These are phyloP conservation scores for Calcarius lapponicus DNA, from an alignment of 2,797 vertebrate species.

Conservation along the genomic window DNA sequence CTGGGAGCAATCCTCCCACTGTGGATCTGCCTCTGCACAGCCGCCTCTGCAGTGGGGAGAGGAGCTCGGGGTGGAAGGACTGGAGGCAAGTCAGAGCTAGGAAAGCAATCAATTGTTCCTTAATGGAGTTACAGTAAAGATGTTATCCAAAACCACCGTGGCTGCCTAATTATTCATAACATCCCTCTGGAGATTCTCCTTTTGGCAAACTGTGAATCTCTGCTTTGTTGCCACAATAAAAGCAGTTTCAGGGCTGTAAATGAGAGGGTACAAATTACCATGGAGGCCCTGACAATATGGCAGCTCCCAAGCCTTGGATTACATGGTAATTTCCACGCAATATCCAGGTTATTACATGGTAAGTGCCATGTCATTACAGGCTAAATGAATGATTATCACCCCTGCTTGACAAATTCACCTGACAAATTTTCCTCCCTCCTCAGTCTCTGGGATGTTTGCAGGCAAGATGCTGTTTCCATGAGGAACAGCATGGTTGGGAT, in stretches of 20 bases:
- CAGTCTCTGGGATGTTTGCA: background rate
- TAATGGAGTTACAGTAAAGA: constrained; percentile 63
- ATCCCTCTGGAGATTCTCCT: constrained; percentile 56
- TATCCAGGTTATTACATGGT: constrained; percentile 60
- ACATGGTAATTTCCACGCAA: constrained; percentile 67
- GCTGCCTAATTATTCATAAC: constrained; percentile 64
- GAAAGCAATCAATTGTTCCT: constrained; percentile 45
- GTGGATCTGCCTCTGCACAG: background rate
- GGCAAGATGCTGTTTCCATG: background rate
- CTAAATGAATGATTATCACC: constrained; percentile 65
- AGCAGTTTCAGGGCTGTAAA: constrained; percentile 50
- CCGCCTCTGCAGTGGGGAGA: rapidly evolving
- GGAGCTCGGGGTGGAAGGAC: background rate
- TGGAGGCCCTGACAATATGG: constrained; percentile 42
- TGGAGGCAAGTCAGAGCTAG: constrained; percentile 23
- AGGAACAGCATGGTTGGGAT: rapidly evolving
- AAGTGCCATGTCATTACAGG: constrained; percentile 59
- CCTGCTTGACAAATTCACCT: constrained; percentile 57
- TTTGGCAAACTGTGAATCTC: constrained; percentile 53
- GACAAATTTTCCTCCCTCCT: background rate
- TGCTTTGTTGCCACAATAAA: constrained; percentile 64
- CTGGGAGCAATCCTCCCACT: rapidly evolving
- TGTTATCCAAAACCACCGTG: constrained; percentile 57
- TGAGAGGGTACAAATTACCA: constrained; percentile 59
- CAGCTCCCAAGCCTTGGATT: constrained; percentile 47